Base-by-base conservation (phyloP, 2,888 invertebrate genomes). In the Tachina grossa region DNA sequence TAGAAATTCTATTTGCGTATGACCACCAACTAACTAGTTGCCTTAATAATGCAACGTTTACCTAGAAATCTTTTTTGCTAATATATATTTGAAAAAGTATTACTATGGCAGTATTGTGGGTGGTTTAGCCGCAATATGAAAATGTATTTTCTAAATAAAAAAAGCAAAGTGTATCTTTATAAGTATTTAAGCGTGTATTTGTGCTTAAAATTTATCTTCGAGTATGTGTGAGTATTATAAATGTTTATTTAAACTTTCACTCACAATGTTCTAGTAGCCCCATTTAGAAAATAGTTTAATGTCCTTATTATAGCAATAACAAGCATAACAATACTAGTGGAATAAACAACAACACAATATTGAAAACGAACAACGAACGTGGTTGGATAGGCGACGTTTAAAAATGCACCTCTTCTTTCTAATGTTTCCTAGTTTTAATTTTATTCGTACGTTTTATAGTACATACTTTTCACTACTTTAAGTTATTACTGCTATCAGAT, bases 271-370 rank as follows among this genome's bases (percentile, higher is more conserved):
- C 84, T 72, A 85, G 81, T 85, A 69, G 84, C 81, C 84, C 81
- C 84, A 85, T 81, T 85, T 78, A 55, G 31, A 72, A 84, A 85
- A 85, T 77, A 72, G 74, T 74, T 83, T 83, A 83, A 83, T 83
- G 74, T 74, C 78, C 78, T 63, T 78, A 78, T 78, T 81, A 81
- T 31, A 76, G 66, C 66, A 63, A 65, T 45, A 71, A 65, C 31
- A 59, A 51, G 16, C 45, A 22, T 16, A 71, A 49, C 53, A 61
- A 43, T 9, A 65, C 1, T 16, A 16, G 14, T 14, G 10, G n/a
- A 8, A 51, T 51, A 16, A 19, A 1, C 14, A 45, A 16, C 49
- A 59, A 57, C 43, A 57, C 43, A 51, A 55, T 16, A 11, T 22
- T 13, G 19, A 66, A 9, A 8, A 57, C 19, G 22, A 65, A 49